phyloP scores from a whole-genome alignment of 2,888 invertebrate genomes.

The Megaustenia siamemsis region DNA sequence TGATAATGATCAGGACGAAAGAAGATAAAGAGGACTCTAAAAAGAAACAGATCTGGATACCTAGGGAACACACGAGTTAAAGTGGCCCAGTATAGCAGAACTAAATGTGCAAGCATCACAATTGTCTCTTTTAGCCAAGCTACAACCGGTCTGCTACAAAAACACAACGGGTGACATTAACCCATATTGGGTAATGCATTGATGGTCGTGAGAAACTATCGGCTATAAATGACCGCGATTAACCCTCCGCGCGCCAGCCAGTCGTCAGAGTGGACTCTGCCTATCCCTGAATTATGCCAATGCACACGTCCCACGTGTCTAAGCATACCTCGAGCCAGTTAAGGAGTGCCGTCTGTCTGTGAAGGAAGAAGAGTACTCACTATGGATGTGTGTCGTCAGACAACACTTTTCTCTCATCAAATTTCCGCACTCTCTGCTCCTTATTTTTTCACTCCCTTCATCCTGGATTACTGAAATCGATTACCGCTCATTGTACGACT shows the following conservation, averaged over 20 bases:
- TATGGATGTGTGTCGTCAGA: slow-evolving; percentile 28
- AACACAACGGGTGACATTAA: not conserved
- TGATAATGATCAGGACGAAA: not conserved
- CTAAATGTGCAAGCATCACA: too few species aligned
- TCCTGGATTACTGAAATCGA: not conserved
- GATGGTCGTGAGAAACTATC: not conserved
- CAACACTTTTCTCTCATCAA: slow-evolving; percentile 33
- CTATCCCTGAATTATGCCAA: slow-evolving; percentile 53
- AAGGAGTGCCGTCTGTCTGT: slow-evolving; percentile 24
- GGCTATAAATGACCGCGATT: slow-evolving; percentile 20
- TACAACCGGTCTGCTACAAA: too few species aligned
- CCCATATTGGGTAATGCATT: not conserved
- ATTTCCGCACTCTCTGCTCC: slow-evolving; percentile 26
- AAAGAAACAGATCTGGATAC: not conserved
- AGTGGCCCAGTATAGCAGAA: too few species aligned
- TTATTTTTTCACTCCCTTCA: not conserved
- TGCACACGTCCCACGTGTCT: slow-evolving; percentile 59
- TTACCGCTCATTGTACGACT: not conserved
- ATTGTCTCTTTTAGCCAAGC: too few species aligned
- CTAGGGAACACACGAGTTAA: too few species aligned
- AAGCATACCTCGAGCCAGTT: slow-evolving; percentile 56
- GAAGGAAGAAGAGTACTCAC: not conserved
- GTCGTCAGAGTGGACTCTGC: not conserved
- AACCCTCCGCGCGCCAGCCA: slow-evolving; percentile 25
- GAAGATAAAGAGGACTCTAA: not conserved